Evolutionary conservation across 2,797 vertebrate genomes (phyloP), one percentile per base, ranked within the genome.

Genomic region (Vireo griseus): DNA sequence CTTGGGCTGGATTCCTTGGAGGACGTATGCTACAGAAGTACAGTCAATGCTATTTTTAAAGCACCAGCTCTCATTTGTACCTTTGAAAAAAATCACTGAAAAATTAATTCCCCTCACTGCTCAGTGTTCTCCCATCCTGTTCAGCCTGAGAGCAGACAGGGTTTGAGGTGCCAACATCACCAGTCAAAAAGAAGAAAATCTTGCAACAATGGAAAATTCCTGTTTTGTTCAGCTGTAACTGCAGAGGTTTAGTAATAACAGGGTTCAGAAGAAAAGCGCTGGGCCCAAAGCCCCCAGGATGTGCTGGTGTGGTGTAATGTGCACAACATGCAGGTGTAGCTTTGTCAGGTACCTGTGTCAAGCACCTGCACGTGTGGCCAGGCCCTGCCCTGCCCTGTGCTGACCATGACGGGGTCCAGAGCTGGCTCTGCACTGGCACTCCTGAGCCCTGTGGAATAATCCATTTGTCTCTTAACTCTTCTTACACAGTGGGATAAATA

Each of bases 351-450:
- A 7, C 39, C 61, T 65, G 44, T 48, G 83, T 5, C 16, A 12
- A 33, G 62, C 35, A 2, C n/a, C 51, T 12, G 40, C 26, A 11
- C 0, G 0, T 3, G 3, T n/a, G 77, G 29, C 21, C 0, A 3
- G 45, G 52, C 13, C 28, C 3, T 42, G 58, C 13, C 28, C 59
- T 65, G 59, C n/a, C 52, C 54, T 22, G 31, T 8, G 45, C 44
- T 59, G 42, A 3, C 59, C 57, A 11, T 19, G 19, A 42, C 8
- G 2, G 12, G 7, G 44, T 0, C 5, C 61, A 45, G 44, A 21
- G 47, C 59, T 37, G 18, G 12, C 35, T 37, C 5, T 40, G 58
- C 73, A 86, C 66, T 18, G 33, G 5, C 16, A 21, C 16, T 19
- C 33, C 3, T 10, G 37, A 87, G 52, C 67, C 67, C 37, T 25